phyloP scores from a whole-genome alignment of 2,113 vertebrate species.

The Aegotheles bennettii region DNA sequence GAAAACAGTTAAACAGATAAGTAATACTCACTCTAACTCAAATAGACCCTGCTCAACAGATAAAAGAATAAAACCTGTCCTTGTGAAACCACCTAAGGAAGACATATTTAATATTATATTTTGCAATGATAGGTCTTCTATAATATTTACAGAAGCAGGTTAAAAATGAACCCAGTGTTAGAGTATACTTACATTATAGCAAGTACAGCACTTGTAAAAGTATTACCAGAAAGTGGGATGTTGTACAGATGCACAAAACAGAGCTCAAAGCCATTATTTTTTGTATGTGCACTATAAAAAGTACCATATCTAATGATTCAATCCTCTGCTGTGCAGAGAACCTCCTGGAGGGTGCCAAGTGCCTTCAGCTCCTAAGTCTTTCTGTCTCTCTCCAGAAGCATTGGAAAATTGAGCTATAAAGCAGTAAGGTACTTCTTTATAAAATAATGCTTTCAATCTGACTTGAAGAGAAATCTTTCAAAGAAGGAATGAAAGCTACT shows the following conservation, averaged over 20 bases:
- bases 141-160: background rate
- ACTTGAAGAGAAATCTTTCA: constrained; percentile 53
- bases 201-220: background rate
- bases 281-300: background rate
- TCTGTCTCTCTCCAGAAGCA: constrained; percentile 17
- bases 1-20: background rate
- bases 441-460: constrained; percentile 43
- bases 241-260: background rate
- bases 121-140: background rate
- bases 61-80: background rate
- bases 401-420: constrained; percentile 53
- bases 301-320: background rate
- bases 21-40: background rate
- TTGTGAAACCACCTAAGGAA: background rate
- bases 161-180: background rate
- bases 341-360: constrained; percentile 50
- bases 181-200: background rate
- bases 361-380: constrained; percentile 27
- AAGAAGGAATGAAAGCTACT: constrained; percentile 46
- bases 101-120: background rate
- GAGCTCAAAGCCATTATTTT: background rate
- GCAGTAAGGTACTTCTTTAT: constrained; percentile 30
- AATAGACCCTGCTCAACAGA: background rate
- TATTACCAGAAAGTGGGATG: background rate
- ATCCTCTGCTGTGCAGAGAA: background rate